Evolutionary conservation across 92 coral and sea anemone species (phyloP).

Genomic region (Virgularia gustaviana): DNA sequence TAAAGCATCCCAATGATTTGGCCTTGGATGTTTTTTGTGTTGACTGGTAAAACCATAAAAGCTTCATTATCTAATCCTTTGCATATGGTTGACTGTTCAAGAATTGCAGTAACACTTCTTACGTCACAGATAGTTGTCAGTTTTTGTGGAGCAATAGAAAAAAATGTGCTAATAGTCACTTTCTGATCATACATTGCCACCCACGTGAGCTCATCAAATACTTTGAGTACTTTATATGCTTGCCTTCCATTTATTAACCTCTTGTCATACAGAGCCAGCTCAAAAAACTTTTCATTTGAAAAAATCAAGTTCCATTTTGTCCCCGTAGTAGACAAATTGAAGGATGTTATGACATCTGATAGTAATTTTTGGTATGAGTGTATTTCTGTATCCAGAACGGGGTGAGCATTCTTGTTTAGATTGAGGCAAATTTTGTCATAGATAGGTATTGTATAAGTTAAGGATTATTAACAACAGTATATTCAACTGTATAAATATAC

Average conservation of each 20-base stretch:
- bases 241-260: constrained; percentile 20
- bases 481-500: no score
- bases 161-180: neutral
- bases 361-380: neutral
- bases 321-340: neutral
- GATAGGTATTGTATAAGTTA: neutral
- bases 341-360: neutral
- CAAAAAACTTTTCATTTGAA: neutral
- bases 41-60: constrained; percentile 1
- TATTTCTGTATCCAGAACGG: no score
- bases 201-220: constrained; percentile 27
- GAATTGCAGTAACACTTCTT: neutral
- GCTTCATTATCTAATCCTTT: neutral
- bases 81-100: constrained; percentile 12
- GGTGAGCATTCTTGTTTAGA: neutral
- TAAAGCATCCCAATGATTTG: neutral
- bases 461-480: no score
- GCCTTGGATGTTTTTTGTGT: neutral
- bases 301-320: neutral
- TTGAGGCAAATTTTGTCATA: neutral
- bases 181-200: constrained; percentile 23
- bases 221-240: constrained; percentile 13
- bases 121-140: neutral
- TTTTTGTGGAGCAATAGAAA: neutral
- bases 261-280: constrained; percentile 21